These are phyloP conservation scores for Rhopilema esculentum DNA, from an alignment of 30 jellyfish, hydroid and myxozoan species.

Conservation along the genomic window DNA sequence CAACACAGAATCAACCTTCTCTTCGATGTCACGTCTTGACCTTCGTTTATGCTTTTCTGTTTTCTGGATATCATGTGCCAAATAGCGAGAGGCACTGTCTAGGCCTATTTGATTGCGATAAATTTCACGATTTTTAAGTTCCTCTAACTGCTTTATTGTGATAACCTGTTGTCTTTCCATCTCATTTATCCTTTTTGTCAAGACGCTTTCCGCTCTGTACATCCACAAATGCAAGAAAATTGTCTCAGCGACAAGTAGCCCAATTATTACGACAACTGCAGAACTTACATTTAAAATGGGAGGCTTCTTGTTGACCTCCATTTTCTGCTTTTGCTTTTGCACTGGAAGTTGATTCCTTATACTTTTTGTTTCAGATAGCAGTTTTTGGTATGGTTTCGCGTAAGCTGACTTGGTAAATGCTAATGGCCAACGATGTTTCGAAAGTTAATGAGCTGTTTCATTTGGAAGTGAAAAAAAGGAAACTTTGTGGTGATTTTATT, in stretches of 20 bases:
- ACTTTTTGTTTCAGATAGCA: no score
- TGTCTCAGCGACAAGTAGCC: not conserved
- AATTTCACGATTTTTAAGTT: not conserved
- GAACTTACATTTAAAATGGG: not conserved
- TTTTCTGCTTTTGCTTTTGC: no score
- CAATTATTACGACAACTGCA: not conserved
- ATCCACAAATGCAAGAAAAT: not conserved
- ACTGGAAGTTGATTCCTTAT: no score
- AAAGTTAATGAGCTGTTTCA: no score
- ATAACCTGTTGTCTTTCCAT: not conserved
- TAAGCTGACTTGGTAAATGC: no score
- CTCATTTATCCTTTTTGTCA: not conserved
- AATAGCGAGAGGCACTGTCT: not conserved
- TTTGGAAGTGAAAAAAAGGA: no score
- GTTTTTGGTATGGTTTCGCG: no score
- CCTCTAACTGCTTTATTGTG: not conserved
- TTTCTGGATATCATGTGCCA: not conserved
- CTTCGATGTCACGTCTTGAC: not conserved
- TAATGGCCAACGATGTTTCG: no score
- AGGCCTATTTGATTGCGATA: not conserved
- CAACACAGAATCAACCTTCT: not conserved
- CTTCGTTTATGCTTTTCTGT: not conserved
- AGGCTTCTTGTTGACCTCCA: not conserved
- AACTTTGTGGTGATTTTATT: no score
- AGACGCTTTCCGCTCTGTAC: not conserved